These are phyloP conservation scores for Mycalesis mineus DNA, from an alignment of 2,888 invertebrate genomes.

Conservation along the genomic window DNA sequence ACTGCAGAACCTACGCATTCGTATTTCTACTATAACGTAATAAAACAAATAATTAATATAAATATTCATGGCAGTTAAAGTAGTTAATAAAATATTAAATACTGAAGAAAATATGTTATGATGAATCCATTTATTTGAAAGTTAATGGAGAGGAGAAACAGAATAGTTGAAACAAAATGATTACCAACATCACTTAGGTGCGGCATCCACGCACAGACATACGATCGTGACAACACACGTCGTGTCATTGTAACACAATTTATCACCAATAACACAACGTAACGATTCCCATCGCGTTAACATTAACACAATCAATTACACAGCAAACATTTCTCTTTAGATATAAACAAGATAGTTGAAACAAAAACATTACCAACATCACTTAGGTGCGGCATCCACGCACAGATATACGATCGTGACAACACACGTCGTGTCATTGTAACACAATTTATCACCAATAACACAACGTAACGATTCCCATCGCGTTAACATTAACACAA, in stretches of 20 bases:
- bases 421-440: constrained; percentile 11
- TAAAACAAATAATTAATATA: too few relatives aligned
- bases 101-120: too few relatives aligned
- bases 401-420: constrained; percentile 10
- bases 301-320: constrained; percentile 66
- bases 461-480: constrained; percentile 37
- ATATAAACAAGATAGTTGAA: too few relatives aligned
- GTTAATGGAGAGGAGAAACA: too few relatives aligned
- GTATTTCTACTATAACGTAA: too few relatives aligned
- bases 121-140: too few relatives aligned
- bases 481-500: constrained; percentile 44
- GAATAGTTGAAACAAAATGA: too few relatives aligned
- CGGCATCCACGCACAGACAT: neutral
- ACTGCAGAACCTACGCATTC: too few relatives aligned
- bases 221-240: constrained; percentile 15
- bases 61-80: too few relatives aligned
- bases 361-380: too few relatives aligned
- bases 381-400: neutral
- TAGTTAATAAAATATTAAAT: too few relatives aligned
- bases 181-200: neutral
- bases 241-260: neutral
- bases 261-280: constrained; percentile 9
- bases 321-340: constrained; percentile 55
- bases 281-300: constrained; percentile 39
- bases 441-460: neutral